These are phyloP conservation scores for Chrysomela aeneicollis DNA, from an alignment of 2,888 invertebrate genomes.

Conservation along the genomic window DNA sequence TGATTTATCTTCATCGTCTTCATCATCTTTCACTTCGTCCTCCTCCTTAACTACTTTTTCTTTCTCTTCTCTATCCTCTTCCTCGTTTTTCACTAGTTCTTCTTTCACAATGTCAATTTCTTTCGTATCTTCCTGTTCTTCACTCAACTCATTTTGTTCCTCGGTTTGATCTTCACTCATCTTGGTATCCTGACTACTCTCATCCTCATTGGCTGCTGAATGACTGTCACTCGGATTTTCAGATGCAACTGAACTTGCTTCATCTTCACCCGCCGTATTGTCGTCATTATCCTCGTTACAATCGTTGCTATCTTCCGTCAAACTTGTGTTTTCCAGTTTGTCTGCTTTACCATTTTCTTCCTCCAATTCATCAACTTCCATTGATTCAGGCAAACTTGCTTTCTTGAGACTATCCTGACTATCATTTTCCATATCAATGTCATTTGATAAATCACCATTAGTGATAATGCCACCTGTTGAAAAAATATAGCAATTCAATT, in stretches of 20 bases:
- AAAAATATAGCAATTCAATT: neutral
- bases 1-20: constrained; percentile 21
- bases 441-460: constrained; percentile 56
- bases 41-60: constrained; percentile 43
- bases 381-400: constrained; percentile 38
- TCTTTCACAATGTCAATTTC: no score
- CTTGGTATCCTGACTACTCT: constrained; percentile 41
- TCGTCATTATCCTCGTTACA: constrained; percentile 35
- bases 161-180: constrained; percentile 33
- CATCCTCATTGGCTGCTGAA: constrained; percentile 43
- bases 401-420: constrained; percentile 46
- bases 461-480: constrained; percentile 47
- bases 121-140: constrained; percentile 33
- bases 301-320: constrained; percentile 20
- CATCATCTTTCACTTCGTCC: constrained; percentile 24
- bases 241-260: constrained; percentile 13
- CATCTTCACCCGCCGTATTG: constrained; percentile 15
- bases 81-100: no score
- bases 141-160: constrained; percentile 15
- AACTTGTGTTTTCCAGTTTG: constrained; percentile 35
- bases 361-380: constrained; percentile 52
- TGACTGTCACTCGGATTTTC: constrained; percentile 5
- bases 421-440: constrained; percentile 47
- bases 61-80: constrained; percentile 30
- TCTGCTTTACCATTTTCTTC: constrained; percentile 40